Percentiles rank a stretch among this genome's conserved stretches.
phyloP scores from a whole-genome alignment of 2,113 vertebrate species.

The Datnioides undecimradiatus region DNA sequence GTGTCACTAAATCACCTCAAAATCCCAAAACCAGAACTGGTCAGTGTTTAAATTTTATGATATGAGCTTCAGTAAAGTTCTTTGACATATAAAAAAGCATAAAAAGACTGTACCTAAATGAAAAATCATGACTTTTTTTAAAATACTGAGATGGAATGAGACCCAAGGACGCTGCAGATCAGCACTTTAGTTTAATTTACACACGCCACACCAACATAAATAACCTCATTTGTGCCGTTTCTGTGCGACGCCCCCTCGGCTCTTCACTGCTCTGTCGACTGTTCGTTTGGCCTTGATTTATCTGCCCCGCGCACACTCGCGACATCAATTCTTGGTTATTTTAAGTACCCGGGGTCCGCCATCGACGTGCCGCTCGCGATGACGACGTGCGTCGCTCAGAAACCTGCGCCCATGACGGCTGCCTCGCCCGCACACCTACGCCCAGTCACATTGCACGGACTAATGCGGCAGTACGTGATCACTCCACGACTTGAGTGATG shows the following conservation, averaged over 20 bases:
- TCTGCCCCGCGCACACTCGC: not conserved
- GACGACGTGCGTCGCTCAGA: conserved; percentile 18
- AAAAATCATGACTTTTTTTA: too few species aligned
- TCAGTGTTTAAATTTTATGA: too few species aligned
- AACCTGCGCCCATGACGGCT: not conserved
- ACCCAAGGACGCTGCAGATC: not conserved
- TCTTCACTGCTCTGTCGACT: conserved; percentile 41
- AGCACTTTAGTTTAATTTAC: conserved; percentile 20
- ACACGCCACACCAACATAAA: conserved; percentile 9
- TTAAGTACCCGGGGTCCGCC: conserved; percentile 24
- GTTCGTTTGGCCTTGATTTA: conserved; percentile 44
- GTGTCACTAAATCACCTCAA: too few species aligned
- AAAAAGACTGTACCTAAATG: too few species aligned
- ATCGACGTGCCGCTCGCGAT: not conserved
- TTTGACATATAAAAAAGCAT: too few species aligned
- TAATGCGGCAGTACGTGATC: conserved; percentile 36
- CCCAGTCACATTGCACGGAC: conserved; percentile 32
- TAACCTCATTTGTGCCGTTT: conserved; percentile 24
- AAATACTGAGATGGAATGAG: not conserved
- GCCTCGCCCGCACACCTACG: conserved; percentile 29
- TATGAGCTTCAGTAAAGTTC: too few species aligned
- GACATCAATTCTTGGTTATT: conserved; percentile 32
- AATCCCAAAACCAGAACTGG: too few species aligned
- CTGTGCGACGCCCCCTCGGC: not conserved
- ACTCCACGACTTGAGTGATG: conserved; percentile 46